Evolutionary conservation across 1,140 invertebrate species (phyloP).

Genomic region (Vanessa tameamea): DNA sequence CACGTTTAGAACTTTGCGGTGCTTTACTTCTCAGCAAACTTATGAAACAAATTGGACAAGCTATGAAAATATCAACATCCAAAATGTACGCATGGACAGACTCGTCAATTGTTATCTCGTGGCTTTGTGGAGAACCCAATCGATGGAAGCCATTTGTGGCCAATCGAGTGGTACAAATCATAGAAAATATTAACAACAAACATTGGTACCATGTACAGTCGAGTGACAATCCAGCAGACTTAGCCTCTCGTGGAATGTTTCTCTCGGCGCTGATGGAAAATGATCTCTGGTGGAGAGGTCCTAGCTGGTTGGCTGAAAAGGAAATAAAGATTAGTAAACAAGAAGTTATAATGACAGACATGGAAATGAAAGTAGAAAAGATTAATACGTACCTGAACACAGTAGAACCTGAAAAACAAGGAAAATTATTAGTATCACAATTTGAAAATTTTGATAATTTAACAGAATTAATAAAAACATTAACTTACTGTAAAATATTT

Average conservation of each 20-base stretch:
- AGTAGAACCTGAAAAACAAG: background rate
- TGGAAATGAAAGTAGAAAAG: slow-evolving; percentile 13
- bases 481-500: slow-evolving; percentile 1
- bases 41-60: slow-evolving; percentile 15
- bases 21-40: slow-evolving; percentile 19
- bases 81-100: slow-evolving; percentile 14
- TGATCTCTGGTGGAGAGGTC: slow-evolving; percentile 34
- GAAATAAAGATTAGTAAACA: slow-evolving; percentile 17
- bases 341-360: slow-evolving; percentile 1
- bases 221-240: slow-evolving; percentile 72
- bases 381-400: slow-evolving; percentile 7
- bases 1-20: slow-evolving; percentile 27
- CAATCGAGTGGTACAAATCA: slow-evolving; percentile 60
- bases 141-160: slow-evolving; percentile 43
- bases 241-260: slow-evolving; percentile 56
- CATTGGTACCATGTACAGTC: slow-evolving; percentile 71
- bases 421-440: slow-evolving; percentile 7
- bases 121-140: slow-evolving; percentile 39
- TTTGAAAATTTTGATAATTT: no score
- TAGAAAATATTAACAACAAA: slow-evolving; percentile 33
- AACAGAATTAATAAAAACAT: slow-evolving; percentile 2
- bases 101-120: slow-evolving; percentile 5
- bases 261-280: slow-evolving; percentile 6
- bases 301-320: slow-evolving; percentile 23
- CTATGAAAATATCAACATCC: slow-evolving; percentile 4